Base-by-base conservation (phyloP, 1,140 invertebrate genomes). In the Trypoxylus dichotomus region DNA sequence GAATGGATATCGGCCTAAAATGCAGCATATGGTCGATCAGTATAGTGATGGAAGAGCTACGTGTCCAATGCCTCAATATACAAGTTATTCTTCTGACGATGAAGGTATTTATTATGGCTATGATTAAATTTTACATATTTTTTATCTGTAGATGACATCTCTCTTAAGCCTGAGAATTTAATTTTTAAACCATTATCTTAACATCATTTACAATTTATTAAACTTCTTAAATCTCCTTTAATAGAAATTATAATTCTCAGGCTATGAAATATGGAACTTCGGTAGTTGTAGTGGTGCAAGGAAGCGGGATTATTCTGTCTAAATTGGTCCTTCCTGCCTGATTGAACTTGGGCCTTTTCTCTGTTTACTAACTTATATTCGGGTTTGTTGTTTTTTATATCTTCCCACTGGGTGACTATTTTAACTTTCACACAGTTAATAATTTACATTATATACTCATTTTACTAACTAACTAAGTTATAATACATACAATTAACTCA, bases 81-180 rank as follows among this genome's bases (percentile, higher is more conserved):
- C 92, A 87, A 94, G 92, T 84, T 95, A 94, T 85, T 95, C 94
- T 83, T 95, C 94, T 79, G 94, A 95, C 84, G 94, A 95, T 87
- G 93, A 95, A 93, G 94, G 94, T 95, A 91, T 41, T 79, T 54
- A 27, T 76, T 68, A 3, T 58, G 13, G n/a, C n/a, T n/a, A 58
- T 58, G 1, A 58, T 3, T 58, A 0, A 19, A 29, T 75, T 24
- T 41, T 75, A 15, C n/a, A 42, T 75, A 5, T 43, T 75, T 5
- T 42, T 21, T 75, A 75, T 8, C 24, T 41, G 73, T 15, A n/a
- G 13, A 37, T 47, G 73, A 60, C 76, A 58, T 72, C 41, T 63
- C 37, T 32, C 21, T 24, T 47, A 43, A 25, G 60, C 68, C 78
- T 79, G 76, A 79, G 78, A 79, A 79, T 79, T 79, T 77, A 37